Percentiles rank a stretch among this genome's conserved stretches.
Evolutionary conservation across 2,797 vertebrate species (phyloP).

Genomic region (Tiaroga cobitis): DNA sequence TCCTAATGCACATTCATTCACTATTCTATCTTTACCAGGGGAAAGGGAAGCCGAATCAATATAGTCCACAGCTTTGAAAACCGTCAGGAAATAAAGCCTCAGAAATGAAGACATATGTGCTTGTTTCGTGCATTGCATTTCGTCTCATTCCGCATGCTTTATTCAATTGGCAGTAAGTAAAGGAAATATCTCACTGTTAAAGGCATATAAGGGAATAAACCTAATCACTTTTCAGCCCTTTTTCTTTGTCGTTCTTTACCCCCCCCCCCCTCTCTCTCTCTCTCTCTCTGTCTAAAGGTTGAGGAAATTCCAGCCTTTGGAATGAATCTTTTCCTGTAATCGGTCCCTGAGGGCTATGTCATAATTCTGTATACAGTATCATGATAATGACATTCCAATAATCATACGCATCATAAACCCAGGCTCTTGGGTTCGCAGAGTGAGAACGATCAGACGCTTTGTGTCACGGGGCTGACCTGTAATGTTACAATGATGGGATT

Average conservation of each 20-base stretch:
- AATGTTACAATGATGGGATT: conserved; percentile 41
- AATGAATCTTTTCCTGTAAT: conserved; percentile 55
- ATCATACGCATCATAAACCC: conserved; percentile 49
- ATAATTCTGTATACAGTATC: conserved; percentile 58
- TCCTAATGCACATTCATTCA: conserved; percentile 67
- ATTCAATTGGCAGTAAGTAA: conserved; percentile 40
- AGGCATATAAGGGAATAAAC: conserved; percentile 55
- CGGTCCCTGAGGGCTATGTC: conserved; percentile 53
- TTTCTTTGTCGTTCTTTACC: conserved; percentile 8
- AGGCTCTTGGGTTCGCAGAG: conserved; percentile 33
- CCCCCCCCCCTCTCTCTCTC: conserved; percentile 7
- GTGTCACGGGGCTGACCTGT: conserved; percentile 44
- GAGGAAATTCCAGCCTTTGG: conserved; percentile 44
- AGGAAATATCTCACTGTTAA: conserved; percentile 51
- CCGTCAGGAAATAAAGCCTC: conserved; percentile 36
- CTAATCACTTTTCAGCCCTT: conserved; percentile 39
- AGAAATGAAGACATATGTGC: conserved; percentile 63
- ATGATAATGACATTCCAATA: conserved; percentile 51
- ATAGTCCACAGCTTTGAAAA: conserved; percentile 65
- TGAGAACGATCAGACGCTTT: conserved; percentile 43
- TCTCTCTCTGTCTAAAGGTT: conserved; percentile 39
- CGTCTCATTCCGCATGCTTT: conserved; percentile 51
- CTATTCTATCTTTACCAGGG: conserved; percentile 73
- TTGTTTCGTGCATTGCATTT: conserved; percentile 28
- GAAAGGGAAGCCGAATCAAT: conserved; percentile 74